Evolutionary conservation across 2,888 invertebrate genomes (phyloP).

Genomic region (Hirtodrosophila trivittata): DNA sequence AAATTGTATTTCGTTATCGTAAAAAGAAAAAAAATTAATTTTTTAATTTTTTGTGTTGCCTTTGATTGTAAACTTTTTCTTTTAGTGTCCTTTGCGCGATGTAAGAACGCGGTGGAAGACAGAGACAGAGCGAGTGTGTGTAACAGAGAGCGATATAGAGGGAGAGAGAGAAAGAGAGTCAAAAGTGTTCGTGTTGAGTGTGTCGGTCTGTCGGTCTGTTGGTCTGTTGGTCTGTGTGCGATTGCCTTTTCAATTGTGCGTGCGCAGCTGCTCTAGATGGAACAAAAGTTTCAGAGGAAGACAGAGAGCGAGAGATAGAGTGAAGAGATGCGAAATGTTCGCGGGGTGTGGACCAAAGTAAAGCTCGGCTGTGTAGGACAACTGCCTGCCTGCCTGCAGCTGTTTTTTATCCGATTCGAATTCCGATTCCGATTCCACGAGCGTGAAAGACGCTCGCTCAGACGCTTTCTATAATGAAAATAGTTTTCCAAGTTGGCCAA

Average conservation of each 20-base stretch:
- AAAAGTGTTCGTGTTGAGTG: neutral
- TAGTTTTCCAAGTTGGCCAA: constrained; percentile 2
- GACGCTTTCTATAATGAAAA: constrained; percentile 1
- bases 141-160: neutral
- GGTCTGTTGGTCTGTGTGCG: constrained; percentile 17
- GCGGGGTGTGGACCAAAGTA: constrained; percentile 34
- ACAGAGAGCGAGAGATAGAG: neutral
- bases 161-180: neutral
- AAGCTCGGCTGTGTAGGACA: constrained; percentile 17
- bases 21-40: constrained; percentile 1
- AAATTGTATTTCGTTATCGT: neutral
- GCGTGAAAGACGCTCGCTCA: neutral
- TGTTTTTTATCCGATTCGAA: constrained; percentile 42
- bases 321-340: constrained; percentile 3
- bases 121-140: neutral
- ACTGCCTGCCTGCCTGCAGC: too few species aligned
- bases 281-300: neutral
- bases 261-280: constrained; percentile 50
- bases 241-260: constrained; percentile 20
- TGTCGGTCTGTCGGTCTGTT: neutral
- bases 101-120: constrained; percentile 13
- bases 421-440: constrained; percentile 1
- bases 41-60: constrained; percentile 31
- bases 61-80: constrained; percentile 21
- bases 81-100: constrained; percentile 37